Base-by-base conservation (phyloP, 1,140 invertebrate species). In the Sycophaga agraensis region DNA sequence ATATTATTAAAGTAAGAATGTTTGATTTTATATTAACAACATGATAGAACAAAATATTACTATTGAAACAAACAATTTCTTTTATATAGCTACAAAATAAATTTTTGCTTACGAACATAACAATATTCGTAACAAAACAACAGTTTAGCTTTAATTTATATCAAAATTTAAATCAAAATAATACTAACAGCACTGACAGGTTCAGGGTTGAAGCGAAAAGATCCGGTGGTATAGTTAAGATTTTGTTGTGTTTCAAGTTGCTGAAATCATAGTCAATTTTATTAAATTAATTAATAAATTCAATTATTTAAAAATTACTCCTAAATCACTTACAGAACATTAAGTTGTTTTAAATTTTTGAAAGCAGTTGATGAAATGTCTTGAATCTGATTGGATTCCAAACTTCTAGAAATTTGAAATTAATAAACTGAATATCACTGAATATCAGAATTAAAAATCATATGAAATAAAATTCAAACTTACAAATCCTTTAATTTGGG, bases 261-360 rank as follows among this genome's bases (percentile, higher is more conserved):
- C 55, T 63, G 46, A 48, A 55, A 39, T 24, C 12, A 9, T 35
- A 46, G 21, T 46, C 1, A 34, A 19, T 9, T 26, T 45, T 45
- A n/a, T n/a, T n/a, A n/a, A n/a, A n/a, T 46, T 31, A 19, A 40
- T 11, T 54, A 14, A 24, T 39, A 3, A 16, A 22, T 12, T 11
- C 4, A 46, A 46, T 12, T 40, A n/a, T n/a, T n/a, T n/a, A n/a
- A 31, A 35, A n/a, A 4, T 50, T 31, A 9, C 19, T 46, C 2
- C 19, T 11, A 24, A 16, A 2, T 17, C 68, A 82, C 83, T 85
- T 74, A 86, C 85, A 86, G 68, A 64, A 83, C 81, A 40, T 75
- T 74, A 50, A 86, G 70, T 31, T 75, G 69, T 40, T 61, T 66
- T 63, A 83, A 73, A 56, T 82, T 74, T 48, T 70, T 50, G 67